Evolutionary conservation across 2,797 vertebrate genomes (phyloP), one percentile per base, ranked within the genome.

Genomic region (Momotus momota): DNA sequence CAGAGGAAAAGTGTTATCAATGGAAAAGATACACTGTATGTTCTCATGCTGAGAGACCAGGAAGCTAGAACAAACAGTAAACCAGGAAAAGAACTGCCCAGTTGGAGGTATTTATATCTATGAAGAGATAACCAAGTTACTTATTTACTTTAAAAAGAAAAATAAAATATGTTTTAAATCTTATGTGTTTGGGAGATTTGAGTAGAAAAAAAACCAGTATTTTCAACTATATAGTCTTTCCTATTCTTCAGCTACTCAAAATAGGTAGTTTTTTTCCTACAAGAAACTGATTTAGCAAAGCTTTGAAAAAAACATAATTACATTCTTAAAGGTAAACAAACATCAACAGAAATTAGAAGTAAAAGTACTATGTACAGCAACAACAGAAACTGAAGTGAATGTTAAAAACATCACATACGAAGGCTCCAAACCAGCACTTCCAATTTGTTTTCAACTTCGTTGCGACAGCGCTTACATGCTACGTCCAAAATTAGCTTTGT

Each of bases 401-500:
- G 13, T 35, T 66, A 72, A 92, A 90, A 61, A 19, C 9, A 16
- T 61, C 49, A 41, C 54, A n/a, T 57, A 45, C 13, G 92, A 93
- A 64, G 33, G 61, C 7, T 88, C 21, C 61, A 85, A 49, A 31
- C 13, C 26, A 51, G 43, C 6, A 58, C 8, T 77, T 57, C 5
- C 40, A 88, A 70, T 67, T 93, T 89, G 31, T 85, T 88, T 74
- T 60, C 31, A 22, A 41, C 90, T 84, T 86, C 78, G 65, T 82
- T 90, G 67, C 2, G 3, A 62, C 33, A 73, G 20, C 1, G 13
- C 43, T 79, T 85, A 55, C 8, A 86, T 78, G 46, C 54, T 65
- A 91, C 29, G 75, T 51, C 54, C 46, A 81, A 91, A 93, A 88
- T 90, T 66, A 83, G 66, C 23, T 94, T 62, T 86, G 62, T 72